These are phyloP conservation scores for Megalonaias nervosa DNA, from an alignment of 1,140 invertebrate species.

Conservation along the genomic window DNA sequence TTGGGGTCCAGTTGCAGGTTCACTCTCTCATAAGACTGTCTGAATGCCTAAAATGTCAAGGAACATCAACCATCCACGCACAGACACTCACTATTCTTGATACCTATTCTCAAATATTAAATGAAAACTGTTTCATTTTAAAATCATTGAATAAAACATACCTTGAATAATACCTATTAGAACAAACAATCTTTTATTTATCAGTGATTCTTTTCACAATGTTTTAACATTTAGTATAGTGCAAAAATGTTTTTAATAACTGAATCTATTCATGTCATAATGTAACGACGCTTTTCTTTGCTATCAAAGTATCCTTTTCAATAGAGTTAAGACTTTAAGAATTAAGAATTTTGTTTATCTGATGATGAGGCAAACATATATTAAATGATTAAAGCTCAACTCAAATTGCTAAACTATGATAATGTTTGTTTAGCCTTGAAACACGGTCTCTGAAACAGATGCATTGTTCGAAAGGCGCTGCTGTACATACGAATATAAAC, in stretches of 20 bases:
- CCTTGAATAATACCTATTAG: neutral
- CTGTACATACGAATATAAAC: neutral
- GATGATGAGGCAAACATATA: too few relatives aligned
- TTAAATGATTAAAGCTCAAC: too few relatives aligned
- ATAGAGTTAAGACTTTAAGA: too few relatives aligned
- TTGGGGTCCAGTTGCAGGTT: slow-evolving; percentile 32
- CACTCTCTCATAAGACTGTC: slow-evolving; percentile 4
- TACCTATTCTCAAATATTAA: neutral
- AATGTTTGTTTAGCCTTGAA: neutral
- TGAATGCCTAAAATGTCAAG: slow-evolving; percentile 37
- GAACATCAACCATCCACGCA: neutral
- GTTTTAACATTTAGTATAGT: too few relatives aligned
- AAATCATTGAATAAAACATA: neutral
- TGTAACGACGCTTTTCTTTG: too few relatives aligned
- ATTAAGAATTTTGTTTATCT: too few relatives aligned
- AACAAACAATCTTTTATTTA: neutral
- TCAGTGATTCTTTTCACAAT: neutral
- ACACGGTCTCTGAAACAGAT: neutral
- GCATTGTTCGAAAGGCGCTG: neutral
- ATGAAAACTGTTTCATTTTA: neutral
- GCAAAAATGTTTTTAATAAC: too few relatives aligned
- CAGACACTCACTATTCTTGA: slow-evolving; percentile 2
- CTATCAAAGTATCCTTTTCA: too few relatives aligned
- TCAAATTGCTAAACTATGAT: too few relatives aligned
- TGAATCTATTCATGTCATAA: neutral